Evolutionary conservation across 2,888 invertebrate species (phyloP).

Genomic region (Epirrhoe alternata): DNA sequence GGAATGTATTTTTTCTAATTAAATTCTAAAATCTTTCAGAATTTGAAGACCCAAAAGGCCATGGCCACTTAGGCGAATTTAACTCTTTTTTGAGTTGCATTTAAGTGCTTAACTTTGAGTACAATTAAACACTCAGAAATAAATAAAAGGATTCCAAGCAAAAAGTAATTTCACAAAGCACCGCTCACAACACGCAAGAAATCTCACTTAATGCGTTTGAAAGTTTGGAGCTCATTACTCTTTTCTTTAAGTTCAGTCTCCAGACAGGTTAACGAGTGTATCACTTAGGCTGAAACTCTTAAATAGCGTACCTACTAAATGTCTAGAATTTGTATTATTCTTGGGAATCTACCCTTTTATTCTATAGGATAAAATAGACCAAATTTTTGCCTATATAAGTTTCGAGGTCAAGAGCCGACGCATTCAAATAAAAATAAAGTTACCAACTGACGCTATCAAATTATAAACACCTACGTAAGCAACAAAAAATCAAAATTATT

Average conservation of each 20-base stretch:
- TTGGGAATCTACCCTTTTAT: neutral
- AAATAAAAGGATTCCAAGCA: slow-evolving; percentile 20
- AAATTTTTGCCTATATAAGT: too few species aligned
- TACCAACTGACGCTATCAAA: too few species aligned
- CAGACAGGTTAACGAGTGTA: slow-evolving; percentile 46
- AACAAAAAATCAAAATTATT: too few species aligned
- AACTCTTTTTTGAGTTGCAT: neutral
- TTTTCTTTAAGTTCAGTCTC: slow-evolving; percentile 37
- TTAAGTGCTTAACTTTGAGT: neutral
- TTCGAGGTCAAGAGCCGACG: too few species aligned
- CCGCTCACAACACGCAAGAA: slow-evolving; percentile 22
- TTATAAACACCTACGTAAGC: too few species aligned
- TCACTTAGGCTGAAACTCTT: slow-evolving; percentile 34
- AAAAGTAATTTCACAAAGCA: slow-evolving; percentile 19
- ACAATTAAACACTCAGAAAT: slow-evolving; percentile 13
- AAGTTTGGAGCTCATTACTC: slow-evolving; percentile 22
- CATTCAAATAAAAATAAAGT: too few species aligned
- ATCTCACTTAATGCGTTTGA: slow-evolving; percentile 29
- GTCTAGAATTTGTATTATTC: neutral
- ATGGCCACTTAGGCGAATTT: too few species aligned
- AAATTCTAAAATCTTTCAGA: too few species aligned
- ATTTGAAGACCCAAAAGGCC: too few species aligned
- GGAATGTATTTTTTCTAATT: too few species aligned
- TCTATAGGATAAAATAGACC: too few species aligned
- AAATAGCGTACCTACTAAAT: neutral